Conservation (phyloP, 2,113 vertebrate species). For the Neomonachus schauinslandi region DNA sequence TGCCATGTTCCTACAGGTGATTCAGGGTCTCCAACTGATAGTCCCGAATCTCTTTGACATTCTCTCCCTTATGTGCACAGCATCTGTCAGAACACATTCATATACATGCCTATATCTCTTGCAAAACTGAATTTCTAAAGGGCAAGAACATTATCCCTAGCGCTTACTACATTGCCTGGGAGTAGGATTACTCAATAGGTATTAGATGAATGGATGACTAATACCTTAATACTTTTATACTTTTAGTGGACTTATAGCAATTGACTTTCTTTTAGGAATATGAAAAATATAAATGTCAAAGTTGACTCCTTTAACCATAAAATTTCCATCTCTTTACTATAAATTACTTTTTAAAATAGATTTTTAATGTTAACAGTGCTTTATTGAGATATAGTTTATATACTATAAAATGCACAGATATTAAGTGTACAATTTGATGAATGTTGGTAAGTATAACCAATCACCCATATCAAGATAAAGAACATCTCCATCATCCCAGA, state of each 20-base stretch:
- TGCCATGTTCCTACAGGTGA: neutral
- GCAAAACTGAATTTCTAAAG: conserved; percentile 6
- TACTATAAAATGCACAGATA: neutral
- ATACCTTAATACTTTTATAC: neutral
- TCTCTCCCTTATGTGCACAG: neutral
- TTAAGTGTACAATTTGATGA: neutral
- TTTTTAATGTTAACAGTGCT: neutral
- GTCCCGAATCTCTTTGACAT: neutral
- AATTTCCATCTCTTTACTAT: neutral
- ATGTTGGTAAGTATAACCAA: neutral
- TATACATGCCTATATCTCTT: neutral
- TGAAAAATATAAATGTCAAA: conserved; percentile 9
- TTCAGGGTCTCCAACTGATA: neutral
- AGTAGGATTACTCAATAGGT: neutral
- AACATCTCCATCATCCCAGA: neutral
- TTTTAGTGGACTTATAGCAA: neutral
- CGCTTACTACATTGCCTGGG: neutral
- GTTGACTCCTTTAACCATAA: neutral
- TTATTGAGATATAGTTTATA: neutral
- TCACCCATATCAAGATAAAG: neutral
- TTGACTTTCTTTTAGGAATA: neutral
- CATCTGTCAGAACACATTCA: neutral
- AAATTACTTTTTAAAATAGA: conserved; percentile 19
- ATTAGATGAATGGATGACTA: neutral
- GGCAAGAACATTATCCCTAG: neutral